These are phyloP conservation scores for Melinopterus prodromus DNA, from an alignment of 2,888 invertebrate species.

Conservation along the genomic window DNA sequence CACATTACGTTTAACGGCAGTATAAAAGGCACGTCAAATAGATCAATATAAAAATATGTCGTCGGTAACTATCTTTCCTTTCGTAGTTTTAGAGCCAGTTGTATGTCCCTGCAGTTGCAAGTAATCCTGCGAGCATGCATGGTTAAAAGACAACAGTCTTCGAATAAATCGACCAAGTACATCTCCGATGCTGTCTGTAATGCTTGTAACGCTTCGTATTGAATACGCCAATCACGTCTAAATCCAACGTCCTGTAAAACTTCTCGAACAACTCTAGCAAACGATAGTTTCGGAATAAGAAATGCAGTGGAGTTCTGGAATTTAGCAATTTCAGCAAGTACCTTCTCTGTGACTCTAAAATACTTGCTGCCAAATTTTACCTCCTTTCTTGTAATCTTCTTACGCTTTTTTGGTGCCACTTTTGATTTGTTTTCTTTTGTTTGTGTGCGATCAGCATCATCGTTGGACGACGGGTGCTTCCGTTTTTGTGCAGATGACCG, in stretches of 20 bases:
- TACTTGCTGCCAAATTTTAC: background rate
- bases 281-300: background rate
- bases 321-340: background rate
- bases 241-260: background rate
- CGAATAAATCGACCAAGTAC: background rate
- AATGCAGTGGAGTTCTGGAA: background rate
- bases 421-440: too few species aligned
- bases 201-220: background rate
- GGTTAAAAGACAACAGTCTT: background rate
- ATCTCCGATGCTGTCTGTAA: background rate
- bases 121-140: background rate
- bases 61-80: background rate
- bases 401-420: background rate
- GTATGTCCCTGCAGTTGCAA: background rate
- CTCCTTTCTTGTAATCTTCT: background rate
- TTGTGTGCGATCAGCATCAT: too few species aligned
- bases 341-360: background rate
- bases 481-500: too few species aligned
- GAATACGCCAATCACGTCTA: background rate
- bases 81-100: background rate
- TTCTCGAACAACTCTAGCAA: background rate
- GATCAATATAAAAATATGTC: too few species aligned
- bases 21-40: too few species aligned
- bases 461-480: too few species aligned
- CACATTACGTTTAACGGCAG: too few species aligned